phyloP scores from a whole-genome alignment of 2,113 vertebrate species.

The Dolichotis patagonum region DNA sequence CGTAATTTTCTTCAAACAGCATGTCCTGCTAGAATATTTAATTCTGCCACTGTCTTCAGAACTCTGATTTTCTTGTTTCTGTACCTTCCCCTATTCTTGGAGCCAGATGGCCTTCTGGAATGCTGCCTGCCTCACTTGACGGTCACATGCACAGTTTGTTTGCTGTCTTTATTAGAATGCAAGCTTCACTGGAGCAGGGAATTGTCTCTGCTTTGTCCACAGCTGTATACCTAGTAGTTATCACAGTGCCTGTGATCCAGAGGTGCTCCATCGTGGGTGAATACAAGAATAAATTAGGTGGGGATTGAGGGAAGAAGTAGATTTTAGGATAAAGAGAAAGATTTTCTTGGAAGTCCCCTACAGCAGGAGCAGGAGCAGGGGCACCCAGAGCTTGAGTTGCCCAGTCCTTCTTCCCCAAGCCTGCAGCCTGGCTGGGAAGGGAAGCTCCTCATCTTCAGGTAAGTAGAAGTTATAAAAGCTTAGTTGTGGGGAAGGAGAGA shows the following conservation, averaged over 20 bases:
- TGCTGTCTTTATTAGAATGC: neutral
- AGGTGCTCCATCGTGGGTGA: neutral
- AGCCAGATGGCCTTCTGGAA: neutral
- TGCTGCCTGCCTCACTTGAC: neutral
- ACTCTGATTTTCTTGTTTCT: neutral
- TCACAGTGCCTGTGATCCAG: neutral
- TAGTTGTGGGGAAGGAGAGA: neutral
- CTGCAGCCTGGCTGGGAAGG: neutral
- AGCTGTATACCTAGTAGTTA: neutral
- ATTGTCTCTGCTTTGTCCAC: neutral
- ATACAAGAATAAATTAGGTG: neutral
- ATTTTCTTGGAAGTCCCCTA: neutral
- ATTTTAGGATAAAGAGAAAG: neutral
- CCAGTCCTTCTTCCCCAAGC: neutral
- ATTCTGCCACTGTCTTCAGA: neutral
- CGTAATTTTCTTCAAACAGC: neutral
- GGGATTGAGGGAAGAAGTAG: neutral
- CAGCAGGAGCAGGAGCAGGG: neutral
- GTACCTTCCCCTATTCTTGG: neutral
- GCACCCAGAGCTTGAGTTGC: neutral
- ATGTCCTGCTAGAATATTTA: neutral
- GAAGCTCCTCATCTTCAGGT: neutral
- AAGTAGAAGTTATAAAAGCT: neutral
- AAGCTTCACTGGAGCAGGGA: neutral
- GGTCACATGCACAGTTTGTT: neutral